phyloP scores from a whole-genome alignment of 2,797 vertebrate genomes.

The Pseudochaenichthys georgianus region DNA sequence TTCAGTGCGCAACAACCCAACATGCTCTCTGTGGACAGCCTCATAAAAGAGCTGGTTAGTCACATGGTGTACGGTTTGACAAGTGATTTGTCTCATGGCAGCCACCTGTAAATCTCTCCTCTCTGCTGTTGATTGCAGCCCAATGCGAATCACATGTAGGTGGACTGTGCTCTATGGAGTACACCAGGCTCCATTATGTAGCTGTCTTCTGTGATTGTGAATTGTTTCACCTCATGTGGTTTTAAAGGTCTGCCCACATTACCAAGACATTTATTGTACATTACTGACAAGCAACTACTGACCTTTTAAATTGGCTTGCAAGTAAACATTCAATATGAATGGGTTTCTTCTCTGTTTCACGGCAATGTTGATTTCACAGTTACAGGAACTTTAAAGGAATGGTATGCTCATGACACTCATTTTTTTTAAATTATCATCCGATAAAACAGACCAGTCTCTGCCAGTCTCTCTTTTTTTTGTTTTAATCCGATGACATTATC shows the following conservation, averaged over 20 bases:
- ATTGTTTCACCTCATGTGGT: constrained; percentile 32
- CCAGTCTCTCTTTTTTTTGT: too few relatives aligned
- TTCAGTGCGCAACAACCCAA: constrained; percentile 50
- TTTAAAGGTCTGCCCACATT: neutral
- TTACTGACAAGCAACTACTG: neutral
- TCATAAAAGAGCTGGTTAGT: constrained; percentile 44
- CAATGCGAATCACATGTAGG: constrained; percentile 9
- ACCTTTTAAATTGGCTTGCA: constrained; percentile 17
- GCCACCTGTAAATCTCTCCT: constrained; percentile 43
- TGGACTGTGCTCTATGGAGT: constrained; percentile 12
- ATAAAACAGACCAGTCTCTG: too few relatives aligned
- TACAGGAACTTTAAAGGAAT: too few relatives aligned
- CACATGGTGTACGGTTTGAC: constrained; percentile 36
- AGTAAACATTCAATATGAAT: constrained; percentile 17
- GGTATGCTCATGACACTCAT: too few relatives aligned
- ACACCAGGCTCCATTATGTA: constrained; percentile 27
- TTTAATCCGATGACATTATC: too few relatives aligned
- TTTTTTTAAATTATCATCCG: too few relatives aligned
- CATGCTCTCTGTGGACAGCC: constrained; percentile 30
- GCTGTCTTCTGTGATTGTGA: constrained; percentile 11
- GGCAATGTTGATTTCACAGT: constrained; percentile 20
- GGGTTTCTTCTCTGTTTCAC: neutral
- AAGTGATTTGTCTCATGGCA: constrained; percentile 25
- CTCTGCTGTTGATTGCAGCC: constrained; percentile 18
- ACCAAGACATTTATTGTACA: neutral